Base-by-base conservation (phyloP, 2,888 invertebrate genomes). In the Gibbula magus region DNA sequence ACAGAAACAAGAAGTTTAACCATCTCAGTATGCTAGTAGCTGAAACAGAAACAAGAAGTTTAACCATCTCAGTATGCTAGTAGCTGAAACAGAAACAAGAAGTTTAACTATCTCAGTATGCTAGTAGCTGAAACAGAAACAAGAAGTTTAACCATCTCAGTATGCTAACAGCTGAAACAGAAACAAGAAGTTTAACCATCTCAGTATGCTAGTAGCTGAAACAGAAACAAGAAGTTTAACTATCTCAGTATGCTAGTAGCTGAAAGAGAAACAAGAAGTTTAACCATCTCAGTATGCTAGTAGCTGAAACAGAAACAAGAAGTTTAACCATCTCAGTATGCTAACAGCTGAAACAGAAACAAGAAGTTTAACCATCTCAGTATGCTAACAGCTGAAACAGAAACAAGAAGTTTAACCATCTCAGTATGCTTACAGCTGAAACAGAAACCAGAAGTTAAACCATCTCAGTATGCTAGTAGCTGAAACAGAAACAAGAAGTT, bases 1-100 rank as follows among this genome's bases (percentile, higher is more conserved):
- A 83, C 78, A 0, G 76, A 56, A 77, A 91, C 39, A 75, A 91
- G 81, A 5, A 87, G 73, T 66, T 85, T 77, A 0, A 96, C 94
- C 32, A 96, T 95, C 51, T 96, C 95, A 0, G 94, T 80, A 91
- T 98, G 96, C 0, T 96, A 96, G 93, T 97, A 98, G 61, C 96
- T 96, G 83, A 16, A 84, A 88, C 16, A 73, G 81, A 74, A 66
- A 78, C 13, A 61, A 20, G 32, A 18, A 52, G 66, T 16, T 32
- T 3, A 20, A n/a, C 13, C 4, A n/a, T n/a, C n/a, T n/a, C n/a
- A n/a, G n/a, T n/a, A n/a, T n/a, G n/a, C n/a, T n/a, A n/a, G n/a
- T n/a, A n/a, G n/a, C n/a, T n/a, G n/a, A n/a, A n/a, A n/a, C n/a
- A n/a, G n/a, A n/a, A n/a, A n/a, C 8, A 1, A 25, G 8, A 22